phyloP scores from a whole-genome alignment of 2,888 invertebrate genomes.

The Limnephilus rhombicus region DNA sequence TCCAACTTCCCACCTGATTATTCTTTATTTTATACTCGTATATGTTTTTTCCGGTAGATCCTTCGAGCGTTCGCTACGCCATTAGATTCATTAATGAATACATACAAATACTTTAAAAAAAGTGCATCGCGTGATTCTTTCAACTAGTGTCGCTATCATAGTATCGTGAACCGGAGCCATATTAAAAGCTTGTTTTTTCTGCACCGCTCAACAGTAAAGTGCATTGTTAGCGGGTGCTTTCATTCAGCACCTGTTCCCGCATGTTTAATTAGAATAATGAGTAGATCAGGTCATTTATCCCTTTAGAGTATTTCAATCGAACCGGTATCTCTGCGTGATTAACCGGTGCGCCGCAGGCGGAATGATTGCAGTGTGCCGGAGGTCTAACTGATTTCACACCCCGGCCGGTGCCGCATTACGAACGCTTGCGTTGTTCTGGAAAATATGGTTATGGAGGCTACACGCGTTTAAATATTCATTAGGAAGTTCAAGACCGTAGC shows the following conservation, averaged over 20 bases:
- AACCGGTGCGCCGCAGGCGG: not conserved
- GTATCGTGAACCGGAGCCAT: not conserved
- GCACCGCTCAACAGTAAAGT: conserved; percentile 1
- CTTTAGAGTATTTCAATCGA: not conserved
- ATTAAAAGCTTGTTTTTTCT: not conserved
- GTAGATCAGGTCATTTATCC: not conserved
- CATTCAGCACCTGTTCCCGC: not conserved
- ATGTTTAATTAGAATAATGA: not conserved
- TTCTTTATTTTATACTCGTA: no score
- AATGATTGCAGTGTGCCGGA: not conserved
- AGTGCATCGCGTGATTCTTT: not conserved
- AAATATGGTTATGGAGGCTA: not conserved
- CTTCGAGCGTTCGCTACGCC: not conserved
- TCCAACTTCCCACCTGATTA: no score
- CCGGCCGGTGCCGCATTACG: not conserved
- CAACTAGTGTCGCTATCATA: not conserved
- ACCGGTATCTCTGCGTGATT: not conserved
- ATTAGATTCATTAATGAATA: not conserved
- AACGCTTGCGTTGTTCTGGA: not conserved
- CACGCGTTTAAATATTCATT: not conserved
- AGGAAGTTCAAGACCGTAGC: not conserved
- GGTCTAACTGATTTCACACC: not conserved
- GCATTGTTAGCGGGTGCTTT: not conserved
- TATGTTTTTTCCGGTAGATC: no score
- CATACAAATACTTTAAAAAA: not conserved